Base-by-base conservation (phyloP, 2,797 vertebrate genomes). In the Etheostoma perlongum region DNA sequence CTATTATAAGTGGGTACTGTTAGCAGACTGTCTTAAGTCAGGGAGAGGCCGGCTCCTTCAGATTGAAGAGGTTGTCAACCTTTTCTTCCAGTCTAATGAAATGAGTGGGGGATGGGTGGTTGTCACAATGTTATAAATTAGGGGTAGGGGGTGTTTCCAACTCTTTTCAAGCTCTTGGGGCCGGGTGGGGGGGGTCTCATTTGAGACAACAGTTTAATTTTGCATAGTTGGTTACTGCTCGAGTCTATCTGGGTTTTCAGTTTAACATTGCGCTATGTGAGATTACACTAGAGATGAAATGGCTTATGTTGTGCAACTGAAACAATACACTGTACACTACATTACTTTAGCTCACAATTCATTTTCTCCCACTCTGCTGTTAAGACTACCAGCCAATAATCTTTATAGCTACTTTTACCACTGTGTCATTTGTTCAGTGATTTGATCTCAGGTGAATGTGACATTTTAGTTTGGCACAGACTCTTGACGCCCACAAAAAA, bases 101-200 rank as follows among this genome's bases (percentile, higher is more conserved):
- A 85, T 79, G 73, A 76, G 79, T 4, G 89, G 93, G 92, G 92
- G 91, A 87, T 89, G 91, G 91, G 85, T 60, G 77, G 65, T 74
- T 89, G 88, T 92, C 85, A 85, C 85, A 72, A 72, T 88, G 88
- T 91, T 91, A 90, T 92, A 93, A 85, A 93, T 93, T 91, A 58
- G 86, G 79, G 59, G 87, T 85, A 52, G 83, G 85, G 92, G 89
- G 86, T 78, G 83, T 87, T 85, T 74, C 76, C 76, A 84, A 74
- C 71, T 88, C 85, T 66, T 88, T 92, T 91, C 76, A 88, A 64
- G 70, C 74, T 54, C 40, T 76, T 83, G 72, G 64, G 82, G 82
- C 83, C 80, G 54, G 67, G 30, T 5, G 5, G 36, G 36, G 36
- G 36, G 9, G 2, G 10, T 53, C 65, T 83, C 72, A 73, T 68